Evolutionary conservation across 64 coral and sea anemone genomes (phyloP).

Genomic region (Montipora capricornis): DNA sequence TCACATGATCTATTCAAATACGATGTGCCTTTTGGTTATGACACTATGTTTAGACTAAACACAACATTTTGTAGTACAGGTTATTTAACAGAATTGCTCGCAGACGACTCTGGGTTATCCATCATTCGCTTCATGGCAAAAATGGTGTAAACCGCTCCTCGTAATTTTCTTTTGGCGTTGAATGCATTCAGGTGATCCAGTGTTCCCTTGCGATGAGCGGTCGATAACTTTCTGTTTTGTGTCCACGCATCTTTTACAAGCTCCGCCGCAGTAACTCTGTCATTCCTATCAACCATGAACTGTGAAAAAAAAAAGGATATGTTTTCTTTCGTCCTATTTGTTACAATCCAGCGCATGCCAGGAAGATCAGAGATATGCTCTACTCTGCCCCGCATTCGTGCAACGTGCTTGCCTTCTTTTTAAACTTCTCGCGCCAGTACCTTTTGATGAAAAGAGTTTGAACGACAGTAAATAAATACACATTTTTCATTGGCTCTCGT

Average conservation of each 20-base stretch:
- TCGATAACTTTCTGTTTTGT: constrained; percentile 58
- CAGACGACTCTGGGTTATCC: constrained; percentile 40
- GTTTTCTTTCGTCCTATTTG: neutral
- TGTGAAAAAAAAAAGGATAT: neutral
- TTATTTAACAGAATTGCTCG: constrained; percentile 7
- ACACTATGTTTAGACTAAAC: neutral
- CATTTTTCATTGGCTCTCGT: no score
- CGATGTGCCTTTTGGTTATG: no score
- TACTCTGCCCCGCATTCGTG: no score
- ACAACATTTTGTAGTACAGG: neutral
- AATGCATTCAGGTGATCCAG: constrained; percentile 67
- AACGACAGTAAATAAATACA: no score
- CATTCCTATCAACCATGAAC: constrained; percentile 68
- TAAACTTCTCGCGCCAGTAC: no score
- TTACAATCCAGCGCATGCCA: neutral
- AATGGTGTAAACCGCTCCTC: constrained; percentile 78
- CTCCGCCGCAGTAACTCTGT: constrained; percentile 62
- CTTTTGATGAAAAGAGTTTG: no score
- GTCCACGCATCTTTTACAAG: constrained; percentile 73
- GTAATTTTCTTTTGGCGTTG: constrained; percentile 79
- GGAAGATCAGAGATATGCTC: no score
- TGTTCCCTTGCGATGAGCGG: constrained; percentile 75
- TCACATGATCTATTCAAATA: no score
- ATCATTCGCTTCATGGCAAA: constrained; percentile 75
- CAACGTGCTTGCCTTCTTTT: no score